Percentiles rank a stretch among this genome's conserved stretches.
These are phyloP conservation scores for Diaprepes abbreviatus DNA, from an alignment of 2,888 invertebrate genomes.

Conservation along the genomic window DNA sequence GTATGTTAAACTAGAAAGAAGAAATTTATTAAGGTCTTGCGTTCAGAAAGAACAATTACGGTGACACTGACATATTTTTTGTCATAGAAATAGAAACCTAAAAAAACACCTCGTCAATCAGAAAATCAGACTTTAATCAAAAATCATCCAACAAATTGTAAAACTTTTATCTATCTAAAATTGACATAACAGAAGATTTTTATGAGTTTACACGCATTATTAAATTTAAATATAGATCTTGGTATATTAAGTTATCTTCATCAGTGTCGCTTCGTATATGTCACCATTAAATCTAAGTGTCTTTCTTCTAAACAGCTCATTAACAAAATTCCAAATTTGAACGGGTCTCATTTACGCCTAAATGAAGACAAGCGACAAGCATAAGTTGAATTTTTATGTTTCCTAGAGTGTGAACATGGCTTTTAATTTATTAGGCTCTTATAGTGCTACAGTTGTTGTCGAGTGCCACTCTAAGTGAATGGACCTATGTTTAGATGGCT, in stretches of 20 bases:
- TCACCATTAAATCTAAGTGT: constrained; percentile 44
- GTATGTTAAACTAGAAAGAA: too few species aligned
- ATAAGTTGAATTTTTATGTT: constrained; percentile 42
- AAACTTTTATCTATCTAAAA: too few species aligned
- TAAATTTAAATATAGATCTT: not conserved
- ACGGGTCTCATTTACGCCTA: constrained; percentile 41
- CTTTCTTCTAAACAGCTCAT: constrained; percentile 45
- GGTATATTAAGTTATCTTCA: constrained; percentile 31
- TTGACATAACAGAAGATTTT: too few species aligned
- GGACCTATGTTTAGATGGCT: constrained; percentile 4
- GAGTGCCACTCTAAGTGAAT: constrained; percentile 5
- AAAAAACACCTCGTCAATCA: too few species aligned
- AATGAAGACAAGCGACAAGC: constrained; percentile 40
- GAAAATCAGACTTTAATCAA: too few species aligned
- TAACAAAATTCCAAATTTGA: constrained; percentile 46
- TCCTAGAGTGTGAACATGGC: constrained; percentile 41
- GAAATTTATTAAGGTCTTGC: too few species aligned
- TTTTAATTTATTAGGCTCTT: constrained; percentile 45
- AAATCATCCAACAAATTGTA: too few species aligned
- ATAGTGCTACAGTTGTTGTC: constrained; percentile 11
- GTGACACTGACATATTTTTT: too few species aligned
- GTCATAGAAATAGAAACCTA: too few species aligned
- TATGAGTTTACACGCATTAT: too few species aligned
- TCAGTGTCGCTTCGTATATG: constrained; percentile 41
- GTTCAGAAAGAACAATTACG: too few species aligned